Evolutionary conservation across 2,113 vertebrate species (phyloP).

Genomic region (Hucho hucho): DNA sequence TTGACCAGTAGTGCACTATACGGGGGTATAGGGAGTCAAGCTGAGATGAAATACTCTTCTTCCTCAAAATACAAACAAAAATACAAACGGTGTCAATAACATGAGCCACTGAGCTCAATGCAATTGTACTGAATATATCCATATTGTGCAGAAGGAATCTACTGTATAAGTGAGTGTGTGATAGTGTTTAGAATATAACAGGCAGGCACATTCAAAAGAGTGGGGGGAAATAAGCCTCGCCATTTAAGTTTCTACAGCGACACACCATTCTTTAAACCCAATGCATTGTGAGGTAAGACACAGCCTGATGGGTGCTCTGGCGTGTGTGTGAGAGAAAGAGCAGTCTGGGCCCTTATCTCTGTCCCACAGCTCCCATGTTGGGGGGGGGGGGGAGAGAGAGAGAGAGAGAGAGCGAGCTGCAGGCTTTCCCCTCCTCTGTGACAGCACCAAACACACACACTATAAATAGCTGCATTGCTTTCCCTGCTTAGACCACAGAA

Average conservation of each 20-base stretch:
- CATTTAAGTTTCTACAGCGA: constrained; percentile 16
- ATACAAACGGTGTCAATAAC: no score
- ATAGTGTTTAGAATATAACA: background rate
- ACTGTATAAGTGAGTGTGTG: background rate
- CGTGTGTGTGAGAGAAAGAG: constrained; percentile 2
- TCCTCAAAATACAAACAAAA: no score
- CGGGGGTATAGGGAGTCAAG: no score
- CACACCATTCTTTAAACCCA: constrained; percentile 46
- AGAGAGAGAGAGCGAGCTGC: constrained; percentile 32
- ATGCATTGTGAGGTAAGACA: constrained; percentile 28
- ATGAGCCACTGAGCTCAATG: background rate
- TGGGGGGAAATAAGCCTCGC: constrained; percentile 1
- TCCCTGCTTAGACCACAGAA: constrained; percentile 36
- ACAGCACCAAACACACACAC: constrained; percentile 20
- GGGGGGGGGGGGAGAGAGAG: background rate
- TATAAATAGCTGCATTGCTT: constrained; percentile 54
- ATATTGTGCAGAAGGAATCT: background rate
- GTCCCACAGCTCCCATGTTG: constrained; percentile 53
- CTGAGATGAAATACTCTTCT: no score
- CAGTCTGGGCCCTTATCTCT: constrained; percentile 61
- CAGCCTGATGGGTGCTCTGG: constrained; percentile 29
- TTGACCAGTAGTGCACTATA: no score
- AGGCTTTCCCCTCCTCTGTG: constrained; percentile 39
- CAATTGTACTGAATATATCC: background rate
- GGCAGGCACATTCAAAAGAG: background rate